These are phyloP conservation scores for Mesitornis unicolor DNA, from an alignment of 2,113 vertebrate species.

Conservation along the genomic window DNA sequence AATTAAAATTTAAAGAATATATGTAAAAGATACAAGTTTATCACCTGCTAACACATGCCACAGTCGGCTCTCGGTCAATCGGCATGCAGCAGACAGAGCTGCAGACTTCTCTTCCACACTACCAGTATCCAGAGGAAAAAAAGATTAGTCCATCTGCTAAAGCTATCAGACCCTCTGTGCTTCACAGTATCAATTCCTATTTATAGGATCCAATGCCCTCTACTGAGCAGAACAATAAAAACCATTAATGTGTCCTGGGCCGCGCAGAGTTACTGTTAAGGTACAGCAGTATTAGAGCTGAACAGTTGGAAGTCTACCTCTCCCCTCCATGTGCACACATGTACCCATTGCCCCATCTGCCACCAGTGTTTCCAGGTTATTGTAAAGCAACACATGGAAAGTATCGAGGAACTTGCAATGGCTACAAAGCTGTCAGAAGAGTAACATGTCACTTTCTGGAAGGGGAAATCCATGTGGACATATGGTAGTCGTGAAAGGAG, in stretches of 20 bases:
- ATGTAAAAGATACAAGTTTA: background rate
- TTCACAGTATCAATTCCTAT: background rate
- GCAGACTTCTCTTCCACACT: background rate
- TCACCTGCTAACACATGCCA: background rate
- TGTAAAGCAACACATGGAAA: background rate
- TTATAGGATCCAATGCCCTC: conserved; percentile 43
- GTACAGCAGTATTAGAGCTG: background rate
- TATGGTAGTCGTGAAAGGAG: conserved; percentile 36
- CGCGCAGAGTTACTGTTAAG: background rate
- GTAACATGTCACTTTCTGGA: background rate
- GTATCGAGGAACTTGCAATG: background rate
- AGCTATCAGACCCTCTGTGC: background rate
- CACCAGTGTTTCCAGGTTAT: background rate
- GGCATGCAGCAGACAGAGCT: background rate
- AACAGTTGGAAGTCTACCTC: background rate
- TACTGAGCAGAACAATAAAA: conserved; percentile 20
- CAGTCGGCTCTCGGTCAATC: background rate
- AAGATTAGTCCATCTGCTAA: conserved; percentile 27
- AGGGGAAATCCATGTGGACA: conserved; percentile 7
- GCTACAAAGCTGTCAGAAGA: background rate
- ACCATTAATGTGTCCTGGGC: background rate
- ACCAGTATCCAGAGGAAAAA: background rate
- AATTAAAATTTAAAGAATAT: background rate
- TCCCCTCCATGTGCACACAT: background rate
- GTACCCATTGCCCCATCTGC: background rate